Evolutionary conservation across 2,113 vertebrate species (phyloP).

Genomic region (Donacobius atricapilla): DNA sequence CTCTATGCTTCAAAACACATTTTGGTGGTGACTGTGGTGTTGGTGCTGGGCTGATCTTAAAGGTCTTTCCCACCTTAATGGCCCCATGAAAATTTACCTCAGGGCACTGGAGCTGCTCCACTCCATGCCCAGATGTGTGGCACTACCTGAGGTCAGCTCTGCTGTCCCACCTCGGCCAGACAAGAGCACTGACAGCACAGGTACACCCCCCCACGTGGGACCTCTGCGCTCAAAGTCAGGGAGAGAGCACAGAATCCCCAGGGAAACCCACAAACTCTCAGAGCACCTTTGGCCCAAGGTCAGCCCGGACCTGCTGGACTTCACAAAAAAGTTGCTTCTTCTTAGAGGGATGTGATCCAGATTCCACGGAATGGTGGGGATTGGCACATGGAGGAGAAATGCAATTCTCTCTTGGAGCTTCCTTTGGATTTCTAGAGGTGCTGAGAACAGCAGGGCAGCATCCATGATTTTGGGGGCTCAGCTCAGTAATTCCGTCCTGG

Average conservation of each 20-base stretch:
- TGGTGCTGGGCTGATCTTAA: not conserved
- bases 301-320: not conserved
- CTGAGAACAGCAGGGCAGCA: not conserved
- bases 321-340: not conserved
- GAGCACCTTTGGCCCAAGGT: not conserved
- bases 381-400: not conserved
- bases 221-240: not conserved
- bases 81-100: not conserved
- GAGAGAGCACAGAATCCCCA: not conserved
- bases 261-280: not conserved
- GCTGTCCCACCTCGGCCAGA: not conserved
- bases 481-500: not conserved
- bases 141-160: not conserved
- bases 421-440: not conserved
- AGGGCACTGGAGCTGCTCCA: not conserved
- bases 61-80: not conserved
- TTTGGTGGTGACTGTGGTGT: not conserved
- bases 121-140: not conserved
- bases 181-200: not conserved
- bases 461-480: not conserved
- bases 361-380: not conserved
- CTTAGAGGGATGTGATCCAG: not conserved
- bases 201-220: fast-evolving
- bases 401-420: not conserved
- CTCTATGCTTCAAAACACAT: not conserved